Conservation (phyloP, 2,888 invertebrate species). For the Drosophila phalerata region DNA sequence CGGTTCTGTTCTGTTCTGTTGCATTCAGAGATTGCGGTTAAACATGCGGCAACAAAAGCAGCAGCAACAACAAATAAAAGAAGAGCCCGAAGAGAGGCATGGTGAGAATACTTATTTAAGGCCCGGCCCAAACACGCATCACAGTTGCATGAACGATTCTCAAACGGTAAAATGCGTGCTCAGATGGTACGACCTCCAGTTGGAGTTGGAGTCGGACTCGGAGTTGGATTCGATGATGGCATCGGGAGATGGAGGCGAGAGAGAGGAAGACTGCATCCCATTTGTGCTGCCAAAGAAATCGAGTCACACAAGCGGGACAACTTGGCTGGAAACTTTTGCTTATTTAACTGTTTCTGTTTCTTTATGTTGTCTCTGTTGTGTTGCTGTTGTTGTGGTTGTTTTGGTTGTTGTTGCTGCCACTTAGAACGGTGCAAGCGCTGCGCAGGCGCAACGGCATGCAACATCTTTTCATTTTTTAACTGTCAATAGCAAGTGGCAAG, state of each 20-base stretch:
- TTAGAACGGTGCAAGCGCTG: conserved; percentile 45
- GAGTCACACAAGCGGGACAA: conserved; percentile 51
- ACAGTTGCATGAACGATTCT: conserved; percentile 53
- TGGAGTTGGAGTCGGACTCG: conserved; percentile 7
- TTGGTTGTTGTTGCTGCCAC: conserved; percentile 34
- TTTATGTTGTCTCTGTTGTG: conserved; percentile 33
- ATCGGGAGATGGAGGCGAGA: conserved; percentile 8
- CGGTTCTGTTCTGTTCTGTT: conserved; percentile 49
- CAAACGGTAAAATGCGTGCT: conserved; percentile 77
- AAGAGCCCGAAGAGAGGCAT: conserved; percentile 23
- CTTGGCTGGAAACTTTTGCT: conserved; percentile 68
- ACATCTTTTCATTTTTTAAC: conserved; percentile 51
- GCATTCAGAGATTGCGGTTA: conserved; percentile 67
- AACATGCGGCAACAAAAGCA: conserved; percentile 51
- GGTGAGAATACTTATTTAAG: conserved; percentile 51
- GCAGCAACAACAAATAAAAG: conserved; percentile 27
- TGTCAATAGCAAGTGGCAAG: conserved; percentile 49
- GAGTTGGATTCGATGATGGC: conserved; percentile 5
- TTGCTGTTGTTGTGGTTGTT: conserved; percentile 33
- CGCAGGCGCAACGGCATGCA: conserved; percentile 47
- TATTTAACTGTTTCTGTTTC: conserved; percentile 71
- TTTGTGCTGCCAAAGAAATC: conserved; percentile 49
- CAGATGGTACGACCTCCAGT: conserved; percentile 44
- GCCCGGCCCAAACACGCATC: conserved; percentile 61
- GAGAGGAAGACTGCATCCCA: conserved; percentile 29